These are phyloP conservation scores for Microctenopoma lineatum DNA, from an alignment of 2,797 vertebrate genomes.

Conservation along the genomic window DNA sequence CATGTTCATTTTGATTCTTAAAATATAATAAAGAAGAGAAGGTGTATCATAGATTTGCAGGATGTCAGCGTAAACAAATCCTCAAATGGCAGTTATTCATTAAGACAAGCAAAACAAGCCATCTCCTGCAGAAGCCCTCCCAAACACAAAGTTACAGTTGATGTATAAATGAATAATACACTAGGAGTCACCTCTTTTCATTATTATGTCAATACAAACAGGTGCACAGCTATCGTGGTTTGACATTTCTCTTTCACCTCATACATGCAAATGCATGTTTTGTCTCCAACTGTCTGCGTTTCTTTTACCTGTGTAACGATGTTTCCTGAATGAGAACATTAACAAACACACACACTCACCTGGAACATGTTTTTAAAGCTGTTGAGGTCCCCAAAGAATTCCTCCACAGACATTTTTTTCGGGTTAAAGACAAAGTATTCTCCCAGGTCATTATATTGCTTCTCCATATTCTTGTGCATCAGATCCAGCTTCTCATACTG, in stretches of 20 bases:
- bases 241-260: constrained; percentile 20
- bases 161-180: constrained; percentile 54
- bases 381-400: constrained; percentile 88
- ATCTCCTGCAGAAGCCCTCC: neutral
- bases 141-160: constrained; percentile 15
- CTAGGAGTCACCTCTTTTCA: constrained; percentile 10
- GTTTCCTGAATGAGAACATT: constrained; percentile 5
- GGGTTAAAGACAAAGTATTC: constrained; percentile 87
- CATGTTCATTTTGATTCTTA: neutral
- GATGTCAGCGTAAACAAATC: constrained; percentile 34
- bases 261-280: constrained; percentile 2
- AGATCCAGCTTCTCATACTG: constrained; percentile 86
- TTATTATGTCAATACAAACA: constrained; percentile 59
- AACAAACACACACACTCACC: constrained; percentile 70
- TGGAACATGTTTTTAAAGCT: constrained; percentile 91
- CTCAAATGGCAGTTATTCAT: constrained; percentile 28
- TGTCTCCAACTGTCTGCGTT: neutral
- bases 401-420: constrained; percentile 85
- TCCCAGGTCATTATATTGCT: constrained; percentile 83
- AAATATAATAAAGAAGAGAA: neutral
- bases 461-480: constrained; percentile 91
- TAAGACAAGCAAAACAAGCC: constrained; percentile 57
- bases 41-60: neutral
- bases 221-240: constrained; percentile 30
- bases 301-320: constrained; percentile 7